Percentiles rank a stretch among this genome's conserved stretches.
These are phyloP conservation scores for Octonoba sinensis DNA, from an alignment of 2,888 invertebrate genomes.

Conservation along the genomic window DNA sequence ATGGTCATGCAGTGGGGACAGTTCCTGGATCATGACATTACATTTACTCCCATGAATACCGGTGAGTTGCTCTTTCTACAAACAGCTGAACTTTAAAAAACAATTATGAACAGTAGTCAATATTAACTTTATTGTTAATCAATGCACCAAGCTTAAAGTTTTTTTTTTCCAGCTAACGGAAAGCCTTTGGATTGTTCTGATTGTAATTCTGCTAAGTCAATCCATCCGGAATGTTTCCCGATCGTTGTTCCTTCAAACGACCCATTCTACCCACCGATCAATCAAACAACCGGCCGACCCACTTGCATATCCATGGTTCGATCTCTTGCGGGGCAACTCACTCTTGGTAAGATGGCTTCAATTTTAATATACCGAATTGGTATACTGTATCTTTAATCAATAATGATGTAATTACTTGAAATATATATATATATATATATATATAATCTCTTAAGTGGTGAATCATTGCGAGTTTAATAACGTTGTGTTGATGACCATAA, in stretches of 20 bases:
- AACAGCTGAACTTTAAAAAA: not conserved
- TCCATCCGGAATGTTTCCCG: conserved; percentile 94
- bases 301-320: conserved; percentile 93
- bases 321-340: conserved; percentile 90
- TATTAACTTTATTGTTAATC: too few relatives aligned
- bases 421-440: too few relatives aligned
- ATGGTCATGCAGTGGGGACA: conserved; percentile 97
- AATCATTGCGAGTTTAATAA: too few relatives aligned
- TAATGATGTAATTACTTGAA: too few relatives aligned
- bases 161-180: conserved; percentile 41
- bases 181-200: conserved; percentile 82
- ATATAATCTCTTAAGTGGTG: too few relatives aligned
- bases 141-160: not conserved
- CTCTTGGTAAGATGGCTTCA: conserved; percentile 74
- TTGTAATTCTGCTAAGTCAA: conserved; percentile 87
- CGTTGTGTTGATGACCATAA: too few relatives aligned
- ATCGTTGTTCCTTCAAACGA: conserved; percentile 90
- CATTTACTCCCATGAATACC: conserved; percentile 81
- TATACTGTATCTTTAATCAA: too few relatives aligned
- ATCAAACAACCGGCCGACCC: conserved; percentile 51
- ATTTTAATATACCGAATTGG: not conserved
- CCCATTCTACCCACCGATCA: conserved; percentile 79
- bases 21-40: conserved; percentile 92
- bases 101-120: not conserved
- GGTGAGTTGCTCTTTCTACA: conserved; percentile 74